Percentiles rank a stretch among this genome's conserved stretches.
Conservation (phyloP, 2,888 invertebrate genomes). For the Ptycholaimellus sp. region DNA sequence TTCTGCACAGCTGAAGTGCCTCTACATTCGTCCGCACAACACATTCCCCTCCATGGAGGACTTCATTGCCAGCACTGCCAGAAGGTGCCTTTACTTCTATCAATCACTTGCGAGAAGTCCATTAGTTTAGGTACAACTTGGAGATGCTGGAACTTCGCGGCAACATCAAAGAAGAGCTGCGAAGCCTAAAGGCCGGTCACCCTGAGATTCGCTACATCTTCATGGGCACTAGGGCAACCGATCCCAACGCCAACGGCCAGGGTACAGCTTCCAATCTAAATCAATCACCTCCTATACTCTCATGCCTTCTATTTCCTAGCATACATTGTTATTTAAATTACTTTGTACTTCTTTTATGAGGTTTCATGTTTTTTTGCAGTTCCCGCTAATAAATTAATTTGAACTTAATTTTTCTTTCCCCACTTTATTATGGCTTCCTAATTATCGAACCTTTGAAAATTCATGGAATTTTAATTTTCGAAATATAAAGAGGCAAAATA, state of each 20-base stretch:
- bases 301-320: too few relatives aligned
- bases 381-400: too few relatives aligned
- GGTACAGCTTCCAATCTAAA: background rate
- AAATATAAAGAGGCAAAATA: too few relatives aligned
- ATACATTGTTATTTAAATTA: too few relatives aligned
- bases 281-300: too few relatives aligned
- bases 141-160: conserved; percentile 43
- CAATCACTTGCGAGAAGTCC: background rate
- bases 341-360: too few relatives aligned
- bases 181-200: conserved; percentile 35
- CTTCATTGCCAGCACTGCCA: conserved; percentile 48
- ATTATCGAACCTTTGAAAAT: too few relatives aligned
- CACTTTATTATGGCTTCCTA: too few relatives aligned
- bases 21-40: conserved; percentile 54
- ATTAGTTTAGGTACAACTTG: conserved; percentile 40
- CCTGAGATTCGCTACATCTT: conserved; percentile 47
- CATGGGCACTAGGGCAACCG: conserved; percentile 69
- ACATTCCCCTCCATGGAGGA: conserved; percentile 58
- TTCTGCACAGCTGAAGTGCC: conserved; percentile 42
- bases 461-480: too few relatives aligned
- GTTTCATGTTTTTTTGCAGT: too few relatives aligned
- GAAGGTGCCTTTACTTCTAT: conserved; percentile 27
- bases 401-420: too few relatives aligned
- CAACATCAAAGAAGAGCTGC: conserved; percentile 47
- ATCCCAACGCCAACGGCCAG: conserved; percentile 33